Evolutionary conservation across 1,140 invertebrate species (phyloP), one percentile per base, ranked within the genome.

Genomic region (Brachionus paranguensis): DNA sequence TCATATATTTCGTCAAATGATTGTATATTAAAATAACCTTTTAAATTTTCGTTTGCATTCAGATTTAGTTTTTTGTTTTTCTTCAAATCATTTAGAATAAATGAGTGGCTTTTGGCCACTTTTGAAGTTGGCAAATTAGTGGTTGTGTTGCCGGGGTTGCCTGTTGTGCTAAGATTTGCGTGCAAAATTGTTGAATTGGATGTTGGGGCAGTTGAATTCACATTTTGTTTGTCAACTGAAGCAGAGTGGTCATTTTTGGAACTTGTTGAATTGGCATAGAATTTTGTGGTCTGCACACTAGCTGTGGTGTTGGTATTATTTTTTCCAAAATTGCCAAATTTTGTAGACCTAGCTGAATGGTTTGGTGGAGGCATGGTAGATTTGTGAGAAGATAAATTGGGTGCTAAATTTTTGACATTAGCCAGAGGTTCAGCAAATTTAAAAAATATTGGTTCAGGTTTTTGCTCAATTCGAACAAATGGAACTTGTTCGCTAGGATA

Each of bases 1-100:
- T 76, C 72, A 76, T 76, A 76, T 29, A 76, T 37, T 50, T 76
- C 72, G 33, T 76, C 72, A 76, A 76, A 76, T 27, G 72, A 76
- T 76, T 76, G 72, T 76, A 76, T 50, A 72, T 72, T 72, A 43
- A 72, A 72, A 20, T 72, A 72, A 76, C 72, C 43, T 50, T 29
- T 76, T 50, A 76, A n/a, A 76, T 50, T 27, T 14, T 11, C 72
- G 33, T 37, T 37, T 37, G 33, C 24, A 1, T 50, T 50, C 1
- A 24, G 17, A 10, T 45, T 43, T 45, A 45, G 8, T 10, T 45
- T 41, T 20, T 74, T 74, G 29, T 74, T 74, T 45, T 74, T 74
- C 5, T 43, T 74, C 12, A 20, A 74, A 2, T 65, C 60, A 65
- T 27, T 65, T 27, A 27, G 29, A 11, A 33, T 17, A 17, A 65